These are phyloP conservation scores for Megaceryle alcyon DNA, from an alignment of 2,797 vertebrate genomes.

Conservation along the genomic window DNA sequence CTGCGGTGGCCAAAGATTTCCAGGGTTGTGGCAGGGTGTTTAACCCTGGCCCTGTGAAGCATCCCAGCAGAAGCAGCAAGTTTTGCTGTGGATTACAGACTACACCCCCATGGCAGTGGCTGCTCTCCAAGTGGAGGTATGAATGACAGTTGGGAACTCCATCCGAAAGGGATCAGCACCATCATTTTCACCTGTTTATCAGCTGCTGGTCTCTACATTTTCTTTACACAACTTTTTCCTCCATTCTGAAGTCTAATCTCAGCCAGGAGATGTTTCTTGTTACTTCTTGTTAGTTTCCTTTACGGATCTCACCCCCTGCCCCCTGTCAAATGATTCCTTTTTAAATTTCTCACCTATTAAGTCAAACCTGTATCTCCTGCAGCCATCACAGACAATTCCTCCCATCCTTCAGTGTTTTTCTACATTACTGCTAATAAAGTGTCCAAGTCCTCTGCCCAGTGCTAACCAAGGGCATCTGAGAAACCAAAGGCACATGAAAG, in stretches of 20 bases:
- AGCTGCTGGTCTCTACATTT: not conserved
- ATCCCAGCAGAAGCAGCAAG: not conserved
- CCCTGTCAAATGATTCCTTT: not conserved
- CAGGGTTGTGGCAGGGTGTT: not conserved
- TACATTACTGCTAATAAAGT: not conserved
- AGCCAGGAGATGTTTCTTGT: not conserved
- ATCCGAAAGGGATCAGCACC: not conserved
- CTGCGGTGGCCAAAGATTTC: not conserved
- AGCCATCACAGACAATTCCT: not conserved
- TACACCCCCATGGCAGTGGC: not conserved
- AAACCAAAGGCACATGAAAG: not conserved
- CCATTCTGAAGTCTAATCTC: not conserved
- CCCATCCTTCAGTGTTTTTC: not conserved
- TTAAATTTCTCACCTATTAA: not conserved
- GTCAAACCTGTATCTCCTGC: not conserved
- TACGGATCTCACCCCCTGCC: not conserved
- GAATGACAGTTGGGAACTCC: not conserved
- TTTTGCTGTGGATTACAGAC: not conserved
- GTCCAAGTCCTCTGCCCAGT: not conserved
- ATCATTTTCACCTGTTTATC: slow-evolving; percentile 7
- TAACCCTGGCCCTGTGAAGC: not conserved
- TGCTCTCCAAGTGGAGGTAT: not conserved
- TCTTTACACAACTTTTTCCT: not conserved
- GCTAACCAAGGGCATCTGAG: not conserved
- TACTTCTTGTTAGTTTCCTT: not conserved